These are phyloP conservation scores for Microctenopoma stevenorrisi DNA, from an alignment of 2,797 vertebrate species.

Conservation along the genomic window DNA sequence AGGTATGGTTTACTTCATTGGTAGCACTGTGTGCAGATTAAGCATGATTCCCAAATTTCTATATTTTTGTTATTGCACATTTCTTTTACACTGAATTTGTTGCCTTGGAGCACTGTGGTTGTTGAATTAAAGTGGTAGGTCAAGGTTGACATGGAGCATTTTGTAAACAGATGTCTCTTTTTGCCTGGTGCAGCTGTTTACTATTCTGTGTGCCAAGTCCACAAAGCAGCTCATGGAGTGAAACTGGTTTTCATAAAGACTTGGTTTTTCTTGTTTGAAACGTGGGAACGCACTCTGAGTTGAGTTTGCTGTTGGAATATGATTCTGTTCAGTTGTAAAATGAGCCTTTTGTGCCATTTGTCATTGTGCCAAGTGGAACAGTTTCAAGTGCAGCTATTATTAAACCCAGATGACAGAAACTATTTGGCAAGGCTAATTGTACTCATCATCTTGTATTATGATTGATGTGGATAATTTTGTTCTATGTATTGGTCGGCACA, in stretches of 20 bases:
- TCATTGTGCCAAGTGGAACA: constrained; percentile 47
- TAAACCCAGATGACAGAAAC: constrained; percentile 63
- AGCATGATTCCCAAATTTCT: neutral
- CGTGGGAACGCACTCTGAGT: constrained; percentile 25
- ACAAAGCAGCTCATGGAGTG: constrained; percentile 28
- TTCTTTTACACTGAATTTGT: constrained; percentile 20
- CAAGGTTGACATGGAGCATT: constrained; percentile 57
- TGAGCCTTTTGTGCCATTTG: constrained; percentile 54
- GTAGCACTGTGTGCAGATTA: constrained; percentile 8
- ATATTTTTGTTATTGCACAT: neutral
- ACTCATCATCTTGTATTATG: constrained; percentile 18
- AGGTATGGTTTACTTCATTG: neutral
- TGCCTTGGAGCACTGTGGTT: constrained; percentile 27
- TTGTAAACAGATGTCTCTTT: constrained; percentile 72
- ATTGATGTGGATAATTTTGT: constrained; percentile 11
- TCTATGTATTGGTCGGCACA: neutral
- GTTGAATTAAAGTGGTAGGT: constrained; percentile 48
- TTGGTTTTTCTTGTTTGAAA: constrained; percentile 54
- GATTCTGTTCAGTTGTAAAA: constrained; percentile 48
- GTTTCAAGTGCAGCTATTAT: constrained; percentile 65
- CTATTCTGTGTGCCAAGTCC: constrained; percentile 50
- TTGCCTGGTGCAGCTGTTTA: constrained; percentile 70
- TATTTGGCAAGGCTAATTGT: constrained; percentile 41
- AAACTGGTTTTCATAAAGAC: constrained; percentile 50
- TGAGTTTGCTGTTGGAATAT: constrained; percentile 41